Conservation (phyloP, 2,888 invertebrate genomes). For the Tetramorium bicarinatum region DNA sequence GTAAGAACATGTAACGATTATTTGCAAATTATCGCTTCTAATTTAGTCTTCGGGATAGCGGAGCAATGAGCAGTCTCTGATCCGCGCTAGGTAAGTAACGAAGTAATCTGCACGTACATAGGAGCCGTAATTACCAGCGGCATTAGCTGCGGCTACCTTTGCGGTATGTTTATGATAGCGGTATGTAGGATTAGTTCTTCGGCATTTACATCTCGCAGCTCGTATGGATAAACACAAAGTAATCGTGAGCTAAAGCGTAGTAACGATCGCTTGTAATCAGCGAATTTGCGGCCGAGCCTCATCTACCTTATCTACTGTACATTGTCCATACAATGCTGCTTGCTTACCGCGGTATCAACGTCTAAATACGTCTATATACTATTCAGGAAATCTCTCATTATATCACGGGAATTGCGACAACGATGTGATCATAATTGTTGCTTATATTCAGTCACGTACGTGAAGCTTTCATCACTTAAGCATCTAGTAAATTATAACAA, state of each 20-base stretch:
- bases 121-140: conserved; percentile 31
- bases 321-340: conserved; percentile 34
- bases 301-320: conserved; percentile 58
- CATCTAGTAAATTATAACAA: neutral
- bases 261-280: conserved; percentile 65
- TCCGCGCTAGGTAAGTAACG: conserved; percentile 30
- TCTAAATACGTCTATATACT: conserved; percentile 49
- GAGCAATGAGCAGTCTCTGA: conserved; percentile 37
- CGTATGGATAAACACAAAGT: conserved; percentile 55
- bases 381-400: conserved; percentile 55
- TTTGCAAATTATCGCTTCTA: conserved; percentile 39
- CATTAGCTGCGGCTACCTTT: conserved; percentile 48
- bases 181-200: conserved; percentile 49
- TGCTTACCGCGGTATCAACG: conserved; percentile 31
- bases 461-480: conserved; percentile 2
- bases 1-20: neutral
- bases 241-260: conserved; percentile 55
- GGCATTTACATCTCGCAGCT: conserved; percentile 59
- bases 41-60: conserved; percentile 5
- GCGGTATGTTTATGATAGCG: conserved; percentile 47
- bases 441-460: conserved; percentile 27
- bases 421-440: conserved; percentile 58
- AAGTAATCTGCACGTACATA: conserved; percentile 47
- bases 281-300: conserved; percentile 64
- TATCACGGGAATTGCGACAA: conserved; percentile 41